A percentile compares a stretch with the other conserved stretches of the same genome.
These are phyloP conservation scores for Athalia circularis DNA, from an alignment of 2,888 invertebrate genomes.

Conservation along the genomic window DNA sequence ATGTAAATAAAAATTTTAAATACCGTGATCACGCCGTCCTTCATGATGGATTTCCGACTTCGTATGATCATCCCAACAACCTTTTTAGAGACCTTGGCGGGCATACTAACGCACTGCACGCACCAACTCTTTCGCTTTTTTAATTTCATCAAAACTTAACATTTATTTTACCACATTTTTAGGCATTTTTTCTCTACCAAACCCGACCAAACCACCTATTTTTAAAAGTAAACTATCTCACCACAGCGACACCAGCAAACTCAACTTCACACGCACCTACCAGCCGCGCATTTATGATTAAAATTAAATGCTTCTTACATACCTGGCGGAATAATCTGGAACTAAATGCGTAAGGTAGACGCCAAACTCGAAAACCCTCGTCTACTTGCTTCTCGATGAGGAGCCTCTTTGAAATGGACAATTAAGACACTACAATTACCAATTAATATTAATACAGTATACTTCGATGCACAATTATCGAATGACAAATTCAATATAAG, in stretches of 20 bases:
- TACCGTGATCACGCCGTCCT: slow-evolving; percentile 89
- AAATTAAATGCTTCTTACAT: neutral
- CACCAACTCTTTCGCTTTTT: slow-evolving; percentile 73
- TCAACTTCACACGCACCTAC: slow-evolving; percentile 28
- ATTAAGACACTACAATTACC: neutral
- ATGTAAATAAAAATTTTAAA: slow-evolving; percentile 60
- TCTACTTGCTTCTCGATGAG: neutral
- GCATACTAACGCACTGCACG: slow-evolving; percentile 76
- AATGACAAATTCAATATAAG: too few species aligned
- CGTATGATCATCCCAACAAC: slow-evolving; percentile 91
- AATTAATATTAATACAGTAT: too few species aligned
- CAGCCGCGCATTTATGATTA: slow-evolving; percentile 27
- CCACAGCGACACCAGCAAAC: neutral
- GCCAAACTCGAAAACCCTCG: neutral
- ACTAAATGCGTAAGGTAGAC: neutral
- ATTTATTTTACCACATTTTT: slow-evolving; percentile 36
- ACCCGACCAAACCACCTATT: too few species aligned
- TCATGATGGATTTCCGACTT: slow-evolving; percentile 90
- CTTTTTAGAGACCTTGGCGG: slow-evolving; percentile 87
- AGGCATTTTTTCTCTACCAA: neutral
- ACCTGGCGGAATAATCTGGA: slow-evolving; percentile 24
- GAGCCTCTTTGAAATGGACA: neutral
- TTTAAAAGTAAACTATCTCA: too few species aligned
- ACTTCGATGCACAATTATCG: too few species aligned
- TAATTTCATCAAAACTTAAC: slow-evolving; percentile 69